These are phyloP conservation scores for Ichneumon xanthorius DNA, from an alignment of 2,888 invertebrate genomes.

Conservation along the genomic window DNA sequence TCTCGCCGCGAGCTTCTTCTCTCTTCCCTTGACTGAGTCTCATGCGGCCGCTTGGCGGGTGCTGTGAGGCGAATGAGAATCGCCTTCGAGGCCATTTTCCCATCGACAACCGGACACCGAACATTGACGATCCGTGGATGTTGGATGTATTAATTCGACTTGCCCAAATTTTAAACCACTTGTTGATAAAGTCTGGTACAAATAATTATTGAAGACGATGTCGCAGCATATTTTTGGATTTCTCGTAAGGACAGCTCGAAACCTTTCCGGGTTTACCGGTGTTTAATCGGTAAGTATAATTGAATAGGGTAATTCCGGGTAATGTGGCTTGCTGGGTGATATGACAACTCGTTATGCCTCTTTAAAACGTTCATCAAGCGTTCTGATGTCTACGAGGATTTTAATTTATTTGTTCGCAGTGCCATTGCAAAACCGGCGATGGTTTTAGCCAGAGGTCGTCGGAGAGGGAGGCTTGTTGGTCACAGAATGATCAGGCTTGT, in stretches of 20 bases:
- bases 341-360: too few relatives aligned
- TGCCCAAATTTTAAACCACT: neutral
- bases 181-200: neutral
- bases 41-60: constrained; percentile 60
- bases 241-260: neutral
- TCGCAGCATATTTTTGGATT: neutral
- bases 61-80: constrained; percentile 63
- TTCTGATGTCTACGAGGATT: too few relatives aligned
- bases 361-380: too few relatives aligned
- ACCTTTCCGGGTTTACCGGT: neutral
- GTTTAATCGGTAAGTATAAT: neutral
- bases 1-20: constrained; percentile 71
- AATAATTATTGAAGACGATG: too few relatives aligned
- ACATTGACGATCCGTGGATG: constrained; percentile 8
- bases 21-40: constrained; percentile 20
- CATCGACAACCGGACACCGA: constrained; percentile 22
- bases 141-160: constrained; percentile 5
- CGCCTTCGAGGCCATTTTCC: constrained; percentile 36
- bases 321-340: too few relatives aligned
- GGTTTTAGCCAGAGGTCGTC: too few relatives aligned
- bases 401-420: too few relatives aligned
- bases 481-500: too few relatives aligned
- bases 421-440: too few relatives aligned
- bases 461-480: too few relatives aligned
- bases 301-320: neutral